phyloP scores from a whole-genome alignment of 2,797 vertebrate species.

The Poeciliopsis infans region DNA sequence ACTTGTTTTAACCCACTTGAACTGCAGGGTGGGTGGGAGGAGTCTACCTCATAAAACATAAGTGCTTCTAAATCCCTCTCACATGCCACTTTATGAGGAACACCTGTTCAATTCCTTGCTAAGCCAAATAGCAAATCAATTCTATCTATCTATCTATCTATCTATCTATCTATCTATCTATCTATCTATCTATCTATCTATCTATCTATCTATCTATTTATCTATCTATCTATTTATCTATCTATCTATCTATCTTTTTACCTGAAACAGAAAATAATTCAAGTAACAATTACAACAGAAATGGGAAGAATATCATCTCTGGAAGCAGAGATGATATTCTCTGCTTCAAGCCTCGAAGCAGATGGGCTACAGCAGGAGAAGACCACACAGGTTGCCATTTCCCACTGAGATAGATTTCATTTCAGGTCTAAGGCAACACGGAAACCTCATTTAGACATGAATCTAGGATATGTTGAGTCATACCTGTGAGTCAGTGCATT shows the following conservation, averaged over 20 bases:
- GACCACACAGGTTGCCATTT: background rate
- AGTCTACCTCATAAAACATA: constrained; percentile 8
- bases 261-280: background rate
- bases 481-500: background rate
- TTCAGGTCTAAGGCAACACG: background rate
- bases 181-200: too few species aligned
- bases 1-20: constrained; percentile 51
- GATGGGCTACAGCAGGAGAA: background rate
- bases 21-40: constrained; percentile 34
- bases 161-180: too few species aligned
- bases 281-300: background rate
- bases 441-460: background rate
- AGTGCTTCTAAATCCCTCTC: constrained; percentile 4
- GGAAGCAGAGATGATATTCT: background rate
- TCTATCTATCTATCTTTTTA: background rate
- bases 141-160: too few species aligned
- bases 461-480: background rate
- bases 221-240: background rate
- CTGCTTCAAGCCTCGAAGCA: background rate
- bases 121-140: background rate
- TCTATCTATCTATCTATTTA: background rate
- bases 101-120: background rate
- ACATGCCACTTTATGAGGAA: background rate
- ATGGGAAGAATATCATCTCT: background rate
- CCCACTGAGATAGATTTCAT: background rate